Evolutionary conservation across 2,888 invertebrate genomes (phyloP).

Genomic region (Drosophila limbata): DNA sequence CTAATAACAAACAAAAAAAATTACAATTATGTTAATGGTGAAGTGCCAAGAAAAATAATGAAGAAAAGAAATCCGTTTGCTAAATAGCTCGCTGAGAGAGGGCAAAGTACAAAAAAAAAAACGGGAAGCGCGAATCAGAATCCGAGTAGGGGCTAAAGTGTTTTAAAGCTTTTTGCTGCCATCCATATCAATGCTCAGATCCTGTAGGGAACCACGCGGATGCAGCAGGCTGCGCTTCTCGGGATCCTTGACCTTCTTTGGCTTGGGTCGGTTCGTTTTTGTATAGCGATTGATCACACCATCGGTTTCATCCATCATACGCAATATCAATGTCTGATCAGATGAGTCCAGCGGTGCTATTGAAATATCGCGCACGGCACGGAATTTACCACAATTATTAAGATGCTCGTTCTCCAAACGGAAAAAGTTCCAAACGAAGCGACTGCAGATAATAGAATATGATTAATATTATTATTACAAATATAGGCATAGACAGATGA

Average conservation of each 20-base stretch:
- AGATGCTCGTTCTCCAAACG: constrained; percentile 99
- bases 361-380: constrained; percentile 98
- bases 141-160: neutral
- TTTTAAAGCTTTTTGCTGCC: constrained; percentile 82
- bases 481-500: too few relatives aligned
- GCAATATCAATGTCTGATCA: constrained; percentile 94
- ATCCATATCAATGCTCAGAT: constrained; percentile 83
- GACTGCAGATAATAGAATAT: constrained; percentile 86
- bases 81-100: constrained; percentile 26
- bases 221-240: constrained; percentile 87
- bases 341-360: constrained; percentile 97
- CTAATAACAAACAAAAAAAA: constrained; percentile 57
- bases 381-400: constrained; percentile 99
- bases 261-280: constrained; percentile 87
- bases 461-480: neutral
- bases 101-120: constrained; percentile 8
- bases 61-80: constrained; percentile 37
- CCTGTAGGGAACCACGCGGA: constrained; percentile 83
- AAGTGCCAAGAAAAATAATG: constrained; percentile 34
- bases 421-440: constrained; percentile 99
- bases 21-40: constrained; percentile 26
- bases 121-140: neutral
- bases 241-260: constrained; percentile 87
- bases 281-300: constrained; percentile 91
- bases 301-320: constrained; percentile 98